These are phyloP conservation scores for Hedychridium roseum DNA, from an alignment of 2,888 invertebrate species.

Conservation along the genomic window DNA sequence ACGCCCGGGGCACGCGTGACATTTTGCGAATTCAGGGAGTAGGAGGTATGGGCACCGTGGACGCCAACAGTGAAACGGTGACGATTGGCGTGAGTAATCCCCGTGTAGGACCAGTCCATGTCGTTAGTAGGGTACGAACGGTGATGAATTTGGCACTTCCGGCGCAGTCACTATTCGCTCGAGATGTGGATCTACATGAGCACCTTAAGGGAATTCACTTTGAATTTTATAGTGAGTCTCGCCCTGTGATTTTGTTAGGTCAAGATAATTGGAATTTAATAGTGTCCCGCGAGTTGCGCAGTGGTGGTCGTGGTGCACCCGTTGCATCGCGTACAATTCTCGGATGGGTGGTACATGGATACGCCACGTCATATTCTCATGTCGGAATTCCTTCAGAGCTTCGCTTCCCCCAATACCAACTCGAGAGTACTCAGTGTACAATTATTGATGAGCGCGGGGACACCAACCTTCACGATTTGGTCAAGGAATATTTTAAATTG, in stretches of 20 bases:
- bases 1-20: conserved; percentile 1
- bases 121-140: neutral
- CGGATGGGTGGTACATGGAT: neutral
- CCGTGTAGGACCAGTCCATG: neutral
- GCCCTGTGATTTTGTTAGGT: neutral
- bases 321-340: neutral
- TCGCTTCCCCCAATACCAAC: neutral
- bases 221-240: neutral
- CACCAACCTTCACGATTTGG: neutral
- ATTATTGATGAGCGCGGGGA: neutral
- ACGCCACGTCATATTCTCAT: neutral
- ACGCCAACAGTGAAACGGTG: neutral
- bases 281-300: neutral
- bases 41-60: neutral
- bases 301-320: neutral
- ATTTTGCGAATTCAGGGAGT: conserved; percentile 5
- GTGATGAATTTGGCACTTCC: neutral
- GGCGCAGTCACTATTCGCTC: neutral
- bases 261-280: neutral
- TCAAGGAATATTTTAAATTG: neutral
- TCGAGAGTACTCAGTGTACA: neutral
- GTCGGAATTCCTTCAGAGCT: neutral
- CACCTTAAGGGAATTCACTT: neutral
- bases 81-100: neutral
- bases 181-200: neutral